Base-by-base conservation (phyloP, 37 sponge, comb jelly and placozoan genomes). In the Geodia barretti region DNA sequence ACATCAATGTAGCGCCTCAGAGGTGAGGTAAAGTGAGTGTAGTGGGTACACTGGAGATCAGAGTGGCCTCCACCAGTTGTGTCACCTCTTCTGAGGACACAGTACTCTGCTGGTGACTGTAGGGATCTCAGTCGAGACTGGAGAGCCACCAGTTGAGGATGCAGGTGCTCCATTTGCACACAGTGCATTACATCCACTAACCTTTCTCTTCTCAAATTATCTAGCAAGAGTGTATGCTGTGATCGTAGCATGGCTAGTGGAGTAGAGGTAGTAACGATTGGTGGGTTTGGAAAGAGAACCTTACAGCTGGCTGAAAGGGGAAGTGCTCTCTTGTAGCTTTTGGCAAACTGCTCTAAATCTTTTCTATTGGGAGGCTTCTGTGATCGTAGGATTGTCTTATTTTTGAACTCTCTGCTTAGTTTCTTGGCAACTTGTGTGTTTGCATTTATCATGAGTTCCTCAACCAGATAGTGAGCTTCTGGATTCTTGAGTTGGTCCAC, bases 381-480 rank as follows among this genome's bases (percentile, higher is more conserved):
- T 3, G 35, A n/a, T 35, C 84, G 37, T 8, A 77, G 60, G 38
- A 84, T 68, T 60, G 73, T 43, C 14, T 29, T 20, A 2, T 36
- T 35, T 9, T 60, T 60, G 28, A 63, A 77, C 17, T 61, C 21
- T 19, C 34, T 74, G 30, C 39, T 47, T 1, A 87, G 60, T 35
- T 59, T 65, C 30, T 68, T 26, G 64, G 89, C 89, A 9, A 88
- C 82, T 58, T 25, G 19, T 8, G 36, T 32, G 60, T 88, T 88
- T 14, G 79, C 79, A 78, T 79, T 83, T 36, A 88, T 83, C 84
- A 83, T 88, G 33, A 88, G 41, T 31, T 88, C 89, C 61, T 77
- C 75, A 23, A 88, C 74, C 23, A 88, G 69, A 0, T 76, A 25
- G 33, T 88, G 83, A 36, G 89, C 74, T 32, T 80, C 70, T 61